Evolutionary conservation across 2,113 vertebrate genomes (phyloP), one percentile per base, ranked within the genome.

Genomic region (Eonycteris spelaea): DNA sequence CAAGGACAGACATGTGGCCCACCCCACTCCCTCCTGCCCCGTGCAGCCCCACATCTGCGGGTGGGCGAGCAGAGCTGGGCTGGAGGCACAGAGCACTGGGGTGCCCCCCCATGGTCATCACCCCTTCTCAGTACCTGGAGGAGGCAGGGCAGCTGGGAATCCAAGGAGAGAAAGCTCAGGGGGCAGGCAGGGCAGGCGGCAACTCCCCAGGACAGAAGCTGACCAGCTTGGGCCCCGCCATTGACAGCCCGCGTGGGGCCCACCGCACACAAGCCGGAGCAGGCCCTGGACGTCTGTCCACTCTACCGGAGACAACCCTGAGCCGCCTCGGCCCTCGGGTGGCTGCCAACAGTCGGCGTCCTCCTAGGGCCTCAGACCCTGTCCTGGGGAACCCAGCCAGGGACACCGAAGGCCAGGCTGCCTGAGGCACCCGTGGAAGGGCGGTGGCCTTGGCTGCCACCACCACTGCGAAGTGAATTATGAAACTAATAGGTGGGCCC

Each of bases 291-390:
- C 11, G 45, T 48, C 45, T 5, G 7, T 22, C 26, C 26, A 9
- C 7, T 35, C 63, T 61, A 19, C 67, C 14, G 6, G 28, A 5
- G 43, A 30, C 61, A 30, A 21, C 0, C 9, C 35, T 4, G 28
- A 12, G 38, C 5, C 70, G 92, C 61, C 89, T 84, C 1, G 7
- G 61, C 33, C 77, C 51, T 45, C 0, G 0, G 35, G 61, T 0
- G 2, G 24, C 16, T 2, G 7, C 19, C 59, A 14, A 7, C 1
- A 0, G 15, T 33, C 61, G 19, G 1, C 1, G 6, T 5, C 30
- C 21, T 16, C 18, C 38, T 2, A 2, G 5, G 57, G 48, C 28
- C 57, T 51, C 33, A 22, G 80, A 8, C 68, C 57, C 7, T 4
- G 4, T 48, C 73, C 40, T 3, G 3, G 21, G 59, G 24, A 2